A percentile compares a stretch with the other conserved stretches of the same genome.
Evolutionary conservation across 2,113 vertebrate genomes (phyloP).

Genomic region (Todiramphus saurophagus): DNA sequence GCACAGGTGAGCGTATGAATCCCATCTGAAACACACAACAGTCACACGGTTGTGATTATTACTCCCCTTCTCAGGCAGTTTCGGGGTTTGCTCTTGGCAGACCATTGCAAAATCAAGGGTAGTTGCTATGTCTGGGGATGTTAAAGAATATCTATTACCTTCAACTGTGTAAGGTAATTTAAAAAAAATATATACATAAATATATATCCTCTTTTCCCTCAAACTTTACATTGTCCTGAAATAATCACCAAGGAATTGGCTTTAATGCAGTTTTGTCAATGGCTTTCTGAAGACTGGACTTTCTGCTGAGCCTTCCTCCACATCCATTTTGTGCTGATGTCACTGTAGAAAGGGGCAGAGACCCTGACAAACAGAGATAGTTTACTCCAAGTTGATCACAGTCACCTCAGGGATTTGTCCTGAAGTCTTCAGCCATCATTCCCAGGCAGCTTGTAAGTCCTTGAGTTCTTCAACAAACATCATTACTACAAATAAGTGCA

Average conservation of each 20-base stretch:
- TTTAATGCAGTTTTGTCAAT: not conserved
- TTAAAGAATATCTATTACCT: not conserved
- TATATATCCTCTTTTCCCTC: not conserved
- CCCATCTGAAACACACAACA: slow-evolving; percentile 74
- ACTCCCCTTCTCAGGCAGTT: fast-evolving
- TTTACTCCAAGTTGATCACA: not conserved
- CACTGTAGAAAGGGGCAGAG: not conserved
- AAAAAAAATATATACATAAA: not conserved
- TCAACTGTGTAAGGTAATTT: not conserved
- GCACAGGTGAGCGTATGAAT: slow-evolving; percentile 82
- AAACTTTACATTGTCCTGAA: not conserved
- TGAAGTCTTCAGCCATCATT: not conserved
- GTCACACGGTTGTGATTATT: not conserved
- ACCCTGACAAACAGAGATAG: not conserved
- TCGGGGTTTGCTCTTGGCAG: not conserved
- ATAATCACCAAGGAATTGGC: not conserved
- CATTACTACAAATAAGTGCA: not conserved
- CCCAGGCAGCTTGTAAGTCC: not conserved
- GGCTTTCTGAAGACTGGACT: not conserved
- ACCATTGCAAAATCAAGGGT: not conserved
- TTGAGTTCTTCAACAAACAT: not conserved
- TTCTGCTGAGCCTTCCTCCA: not conserved
- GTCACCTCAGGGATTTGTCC: not conserved
- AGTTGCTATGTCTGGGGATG: not conserved
- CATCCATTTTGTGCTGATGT: not conserved